Evolutionary conservation across 2,797 vertebrate genomes (phyloP).

Genomic region (Gallinago solitaria): DNA sequence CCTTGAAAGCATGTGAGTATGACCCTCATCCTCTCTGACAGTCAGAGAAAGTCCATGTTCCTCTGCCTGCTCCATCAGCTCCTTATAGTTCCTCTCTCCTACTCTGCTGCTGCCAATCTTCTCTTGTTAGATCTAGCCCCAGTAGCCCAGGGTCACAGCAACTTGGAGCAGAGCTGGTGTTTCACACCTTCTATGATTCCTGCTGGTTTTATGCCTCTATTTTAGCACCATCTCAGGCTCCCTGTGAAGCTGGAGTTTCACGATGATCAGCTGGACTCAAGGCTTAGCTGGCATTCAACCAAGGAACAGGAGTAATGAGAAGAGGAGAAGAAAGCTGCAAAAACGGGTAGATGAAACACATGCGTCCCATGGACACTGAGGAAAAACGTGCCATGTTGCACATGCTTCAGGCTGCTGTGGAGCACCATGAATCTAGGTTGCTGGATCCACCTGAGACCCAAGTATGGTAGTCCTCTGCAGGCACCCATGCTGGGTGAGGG

Average conservation of each 20-base stretch:
- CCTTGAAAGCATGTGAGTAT: not conserved
- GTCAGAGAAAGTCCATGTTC: not conserved
- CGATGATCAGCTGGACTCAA: not conserved
- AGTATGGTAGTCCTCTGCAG: not conserved
- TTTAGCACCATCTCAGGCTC: not conserved
- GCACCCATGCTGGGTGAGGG: accelerated
- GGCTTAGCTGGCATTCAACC: not conserved
- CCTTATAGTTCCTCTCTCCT: not conserved
- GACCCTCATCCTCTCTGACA: not conserved
- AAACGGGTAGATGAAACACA: not conserved
- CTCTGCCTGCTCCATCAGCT: not conserved
- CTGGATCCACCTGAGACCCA: not conserved
- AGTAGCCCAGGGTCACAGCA: not conserved
- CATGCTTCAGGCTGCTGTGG: not conserved
- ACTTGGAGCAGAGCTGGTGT: not conserved
- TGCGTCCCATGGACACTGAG: not conserved
- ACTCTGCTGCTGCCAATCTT: not conserved
- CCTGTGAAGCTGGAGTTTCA: not conserved
- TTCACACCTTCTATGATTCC: not conserved
- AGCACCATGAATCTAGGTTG: not conserved
- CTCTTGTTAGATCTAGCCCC: not conserved
- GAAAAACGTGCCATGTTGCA: not conserved
- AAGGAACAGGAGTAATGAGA: not conserved
- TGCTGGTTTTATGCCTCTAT: not conserved
- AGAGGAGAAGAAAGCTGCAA: not conserved